Percentiles rank a stretch among this genome's conserved stretches.
Conservation (phyloP, 2,888 invertebrate genomes). For the Caenorhabditis doughertyi region DNA sequence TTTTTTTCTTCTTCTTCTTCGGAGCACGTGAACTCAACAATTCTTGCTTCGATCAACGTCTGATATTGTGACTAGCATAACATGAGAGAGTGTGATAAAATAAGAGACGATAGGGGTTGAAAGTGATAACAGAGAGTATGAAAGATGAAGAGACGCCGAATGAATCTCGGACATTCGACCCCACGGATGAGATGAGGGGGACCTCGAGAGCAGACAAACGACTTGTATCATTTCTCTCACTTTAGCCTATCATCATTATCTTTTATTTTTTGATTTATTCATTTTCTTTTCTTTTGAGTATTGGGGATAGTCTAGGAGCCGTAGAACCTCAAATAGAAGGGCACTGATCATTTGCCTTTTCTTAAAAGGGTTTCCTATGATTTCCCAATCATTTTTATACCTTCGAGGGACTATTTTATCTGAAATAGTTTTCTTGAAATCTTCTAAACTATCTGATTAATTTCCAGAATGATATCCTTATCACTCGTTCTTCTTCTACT, state of each 20-base stretch:
- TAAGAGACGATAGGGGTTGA: slow-evolving; percentile 6
- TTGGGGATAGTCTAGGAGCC: neutral
- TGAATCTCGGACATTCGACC: slow-evolving; percentile 42
- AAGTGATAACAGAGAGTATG: slow-evolving; percentile 31
- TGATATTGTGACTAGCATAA: slow-evolving; percentile 16
- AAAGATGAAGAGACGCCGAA: slow-evolving; percentile 29
- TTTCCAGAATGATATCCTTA: slow-evolving; percentile 49
- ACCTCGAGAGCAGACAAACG: slow-evolving; percentile 37
- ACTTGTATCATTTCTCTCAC: slow-evolving; percentile 39
- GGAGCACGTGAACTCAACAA: slow-evolving; percentile 9
- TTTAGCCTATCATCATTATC: neutral
- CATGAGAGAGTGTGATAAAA: neutral
- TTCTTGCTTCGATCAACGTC: neutral
- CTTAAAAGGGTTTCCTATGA: too few relatives aligned
- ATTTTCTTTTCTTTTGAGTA: neutral
- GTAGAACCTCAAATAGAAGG: too few relatives aligned
- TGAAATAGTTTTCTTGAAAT: too few relatives aligned
- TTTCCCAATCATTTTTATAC: too few relatives aligned
- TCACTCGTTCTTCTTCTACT: slow-evolving; percentile 52
- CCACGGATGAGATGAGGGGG: too few relatives aligned
- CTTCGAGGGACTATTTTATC: too few relatives aligned
- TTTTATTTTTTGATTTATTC: slow-evolving; percentile 2
- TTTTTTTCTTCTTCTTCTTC: neutral
- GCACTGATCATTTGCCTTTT: too few relatives aligned
- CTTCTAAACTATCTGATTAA: neutral